A percentile compares a stretch with the other conserved stretches of the same genome.
These are phyloP conservation scores for Neodiprion pinetum DNA, from an alignment of 1,140 invertebrate species.

Conservation along the genomic window DNA sequence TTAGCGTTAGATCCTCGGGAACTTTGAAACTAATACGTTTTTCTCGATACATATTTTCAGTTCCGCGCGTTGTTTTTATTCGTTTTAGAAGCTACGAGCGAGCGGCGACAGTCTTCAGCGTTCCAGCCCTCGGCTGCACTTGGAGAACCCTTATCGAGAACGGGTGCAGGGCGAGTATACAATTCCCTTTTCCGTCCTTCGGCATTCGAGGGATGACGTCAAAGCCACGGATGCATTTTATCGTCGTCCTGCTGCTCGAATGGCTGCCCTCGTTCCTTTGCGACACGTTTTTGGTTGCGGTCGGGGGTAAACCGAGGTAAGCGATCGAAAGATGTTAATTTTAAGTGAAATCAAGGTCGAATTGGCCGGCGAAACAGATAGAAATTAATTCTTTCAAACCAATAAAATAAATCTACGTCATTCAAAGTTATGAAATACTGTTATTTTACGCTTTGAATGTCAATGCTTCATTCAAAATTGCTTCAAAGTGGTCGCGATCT, in stretches of 20 bases:
- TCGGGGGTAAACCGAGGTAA: conserved; percentile 44
- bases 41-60: conserved; percentile 14
- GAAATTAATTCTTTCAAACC: too few species aligned
- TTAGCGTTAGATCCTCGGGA: too few species aligned
- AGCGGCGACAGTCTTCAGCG: conserved; percentile 38
- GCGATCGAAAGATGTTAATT: too few species aligned
- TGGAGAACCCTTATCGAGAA: conserved; percentile 46
- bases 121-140: conserved; percentile 38
- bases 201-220: conserved; percentile 47
- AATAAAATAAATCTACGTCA: too few species aligned
- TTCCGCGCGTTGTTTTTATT: neutral
- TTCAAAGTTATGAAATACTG: too few species aligned
- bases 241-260: conserved; percentile 43
- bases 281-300: conserved; percentile 36
- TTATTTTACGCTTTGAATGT: too few species aligned
- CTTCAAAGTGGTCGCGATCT: too few species aligned
- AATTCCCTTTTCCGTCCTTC: conserved; percentile 48
- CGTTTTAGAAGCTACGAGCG: conserved; percentile 23
- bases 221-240: conserved; percentile 35
- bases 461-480: too few species aligned
- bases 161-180: conserved; percentile 30
- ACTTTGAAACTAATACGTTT: neutral
- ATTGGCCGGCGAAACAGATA: too few species aligned
- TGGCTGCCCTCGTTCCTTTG: conserved; percentile 47
- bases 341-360: too few species aligned